Base-by-base conservation (phyloP, 1,140 invertebrate species). In the Dinoponera quadriceps region DNA sequence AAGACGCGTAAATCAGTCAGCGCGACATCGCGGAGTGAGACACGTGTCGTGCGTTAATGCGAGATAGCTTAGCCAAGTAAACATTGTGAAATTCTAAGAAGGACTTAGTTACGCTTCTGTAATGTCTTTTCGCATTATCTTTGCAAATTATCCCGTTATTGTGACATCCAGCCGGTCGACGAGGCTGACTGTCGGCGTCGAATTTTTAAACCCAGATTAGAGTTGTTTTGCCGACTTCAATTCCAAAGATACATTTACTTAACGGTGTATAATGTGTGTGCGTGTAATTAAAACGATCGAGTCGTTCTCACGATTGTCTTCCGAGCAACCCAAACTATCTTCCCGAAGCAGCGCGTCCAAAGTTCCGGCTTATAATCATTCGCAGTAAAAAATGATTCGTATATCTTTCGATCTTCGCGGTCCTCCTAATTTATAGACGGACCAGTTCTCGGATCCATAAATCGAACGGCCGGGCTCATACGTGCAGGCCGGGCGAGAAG, bases 351-450 rank as follows among this genome's bases (percentile, higher is more conserved):
- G 20, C 44, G n/a, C 18, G 20, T 51, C 7, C 33, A n/a, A 71
- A 71, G 75, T 80, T 80, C 65, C 75, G 75, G 63, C 75, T 80
- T 80, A 80, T 80, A 80, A 80, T 80, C 65, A 80, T 80, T 80
- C 75, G 63, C 49, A 57, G 65, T 57, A 55, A 54, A 77, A 54
- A 57, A 57, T n/a, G 60, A 71, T 80, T 80, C 75, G 75, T 80
- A 80, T 80, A 80, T 80, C 75, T 80, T 69, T 80, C 75, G 75
- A 80, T 80, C 75, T 80, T 80, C 65, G 75, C 54, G 75, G 65
- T 80, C 38, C 51, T 80, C 33, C 33, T 80, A 80, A 80, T 80
- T 80, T 80, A 80, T 80, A 71, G 75, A 80, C 75, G 69, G 59
- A 62, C 78, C 55, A 77, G 60, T 83, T 75, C 72, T 77, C 60